Evolutionary conservation across 1,140 invertebrate species (phyloP).

Genomic region (Drosophila pseudoananassae): DNA sequence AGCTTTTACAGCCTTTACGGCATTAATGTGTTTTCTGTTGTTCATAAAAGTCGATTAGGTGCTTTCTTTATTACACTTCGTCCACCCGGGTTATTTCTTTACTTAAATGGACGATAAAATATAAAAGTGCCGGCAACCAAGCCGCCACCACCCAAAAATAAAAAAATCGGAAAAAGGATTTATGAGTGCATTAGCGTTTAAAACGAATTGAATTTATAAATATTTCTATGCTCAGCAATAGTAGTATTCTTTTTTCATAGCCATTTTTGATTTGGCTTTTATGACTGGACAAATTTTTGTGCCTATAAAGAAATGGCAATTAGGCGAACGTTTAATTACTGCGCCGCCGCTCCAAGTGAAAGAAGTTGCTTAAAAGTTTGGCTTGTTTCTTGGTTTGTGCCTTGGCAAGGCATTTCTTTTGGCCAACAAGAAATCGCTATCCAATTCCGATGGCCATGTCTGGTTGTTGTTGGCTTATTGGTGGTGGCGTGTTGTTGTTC

Average conservation of each 20-base stretch:
- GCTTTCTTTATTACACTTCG: conserved; percentile 54
- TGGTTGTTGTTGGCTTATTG: conserved; percentile 61
- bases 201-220: conserved; percentile 61
- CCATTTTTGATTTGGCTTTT: conserved; percentile 41
- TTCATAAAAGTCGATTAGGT: conserved; percentile 57
- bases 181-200: conserved; percentile 67
- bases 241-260: neutral
- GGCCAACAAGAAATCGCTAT: conserved; percentile 39
- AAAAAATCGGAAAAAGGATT: conserved; percentile 45
- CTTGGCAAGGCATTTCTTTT: conserved; percentile 12
- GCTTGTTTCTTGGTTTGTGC: neutral
- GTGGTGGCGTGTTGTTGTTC: conserved; percentile 76
- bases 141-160: conserved; percentile 30
- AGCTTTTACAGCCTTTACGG: conserved; percentile 43
- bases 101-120: conserved; percentile 49
- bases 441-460: conserved; percentile 38
- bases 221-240: conserved; percentile 17
- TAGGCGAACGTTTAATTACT: conserved; percentile 70
- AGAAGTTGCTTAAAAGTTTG: conserved; percentile 20
- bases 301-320: conserved; percentile 62
- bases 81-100: conserved; percentile 21
- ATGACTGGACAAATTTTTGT: conserved; percentile 69
- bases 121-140: conserved; percentile 33
- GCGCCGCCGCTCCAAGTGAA: conserved; percentile 16
- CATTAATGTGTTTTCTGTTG: conserved; percentile 46